phyloP scores from a whole-genome alignment of 2,888 invertebrate species.

The Steinernema hermaphroditum region DNA sequence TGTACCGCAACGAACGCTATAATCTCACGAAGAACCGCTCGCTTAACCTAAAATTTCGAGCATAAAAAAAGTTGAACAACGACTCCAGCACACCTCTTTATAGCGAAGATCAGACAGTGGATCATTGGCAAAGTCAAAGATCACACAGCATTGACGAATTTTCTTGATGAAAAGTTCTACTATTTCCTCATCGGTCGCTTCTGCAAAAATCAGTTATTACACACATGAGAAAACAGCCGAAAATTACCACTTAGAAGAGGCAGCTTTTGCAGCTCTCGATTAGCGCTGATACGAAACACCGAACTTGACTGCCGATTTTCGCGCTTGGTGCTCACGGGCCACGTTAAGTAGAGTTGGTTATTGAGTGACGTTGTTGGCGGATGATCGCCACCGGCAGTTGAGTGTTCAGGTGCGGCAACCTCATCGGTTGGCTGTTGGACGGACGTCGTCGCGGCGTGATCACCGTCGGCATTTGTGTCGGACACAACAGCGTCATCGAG shows the following conservation, averaged over 20 bases:
- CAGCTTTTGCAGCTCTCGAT: conserved; percentile 84
- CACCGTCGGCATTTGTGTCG: too few relatives aligned
- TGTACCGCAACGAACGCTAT: conserved; percentile 88
- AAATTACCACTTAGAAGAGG: conserved; percentile 82
- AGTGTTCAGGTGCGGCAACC: too few relatives aligned
- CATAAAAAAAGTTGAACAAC: too few relatives aligned
- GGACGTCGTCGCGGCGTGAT: too few relatives aligned
- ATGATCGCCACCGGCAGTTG: conserved; percentile 45
- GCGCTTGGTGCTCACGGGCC: conserved; percentile 46
- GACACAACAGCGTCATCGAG: too few relatives aligned
- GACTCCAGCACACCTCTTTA: conserved; percentile 79
- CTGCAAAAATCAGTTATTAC: too few relatives aligned
- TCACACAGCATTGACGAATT: conserved; percentile 93
- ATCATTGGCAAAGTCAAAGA: conserved; percentile 91
- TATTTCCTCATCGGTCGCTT: conserved; percentile 73
- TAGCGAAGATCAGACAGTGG: conserved; percentile 96
- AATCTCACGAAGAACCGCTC: conserved; percentile 92
- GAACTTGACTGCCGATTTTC: conserved; percentile 56
- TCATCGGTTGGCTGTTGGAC: too few relatives aligned
- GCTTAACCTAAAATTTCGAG: conserved; percentile 80
- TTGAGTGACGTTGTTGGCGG: conserved; percentile 53
- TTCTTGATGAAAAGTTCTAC: conserved; percentile 96
- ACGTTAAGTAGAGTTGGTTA: conserved; percentile 33
- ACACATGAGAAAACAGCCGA: too few relatives aligned
- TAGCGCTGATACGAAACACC: conserved; percentile 52